A percentile compares a stretch with the other conserved stretches of the same genome.
Conservation (phyloP, 2,888 invertebrate species). For the Orthosia gracilis region DNA sequence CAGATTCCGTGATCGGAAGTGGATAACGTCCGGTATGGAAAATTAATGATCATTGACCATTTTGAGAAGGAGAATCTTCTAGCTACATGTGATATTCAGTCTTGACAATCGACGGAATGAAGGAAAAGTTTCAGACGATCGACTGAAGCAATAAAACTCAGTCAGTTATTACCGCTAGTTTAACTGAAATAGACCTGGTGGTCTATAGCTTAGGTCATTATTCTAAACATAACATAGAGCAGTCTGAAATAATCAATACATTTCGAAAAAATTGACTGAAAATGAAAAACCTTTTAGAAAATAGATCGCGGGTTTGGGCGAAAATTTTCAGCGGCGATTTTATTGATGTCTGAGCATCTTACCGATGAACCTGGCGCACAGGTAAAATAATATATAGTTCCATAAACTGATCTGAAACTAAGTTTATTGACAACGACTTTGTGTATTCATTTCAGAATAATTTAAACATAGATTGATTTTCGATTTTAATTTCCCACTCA, state of each 20-base stretch:
- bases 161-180: neutral
- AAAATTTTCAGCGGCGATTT: constrained; percentile 5
- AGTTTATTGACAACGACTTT: neutral
- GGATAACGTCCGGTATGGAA: constrained; percentile 47
- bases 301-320: neutral
- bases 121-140: neutral
- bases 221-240: neutral
- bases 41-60: constrained; percentile 43
- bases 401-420: neutral
- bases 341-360: constrained; percentile 7
- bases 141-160: constrained; percentile 1
- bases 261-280: neutral
- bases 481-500: no score
- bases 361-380: neutral
- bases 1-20: constrained; percentile 71
- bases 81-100: neutral
- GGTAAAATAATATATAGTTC: neutral
- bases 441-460: neutral
- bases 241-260: neutral
- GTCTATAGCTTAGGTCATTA: neutral
- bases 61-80: constrained; percentile 7
- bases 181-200: neutral
- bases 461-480: neutral
- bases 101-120: neutral
- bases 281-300: neutral